These are phyloP conservation scores for Tragopan temminckii DNA, from an alignment of 2,797 vertebrate genomes.

Conservation along the genomic window DNA sequence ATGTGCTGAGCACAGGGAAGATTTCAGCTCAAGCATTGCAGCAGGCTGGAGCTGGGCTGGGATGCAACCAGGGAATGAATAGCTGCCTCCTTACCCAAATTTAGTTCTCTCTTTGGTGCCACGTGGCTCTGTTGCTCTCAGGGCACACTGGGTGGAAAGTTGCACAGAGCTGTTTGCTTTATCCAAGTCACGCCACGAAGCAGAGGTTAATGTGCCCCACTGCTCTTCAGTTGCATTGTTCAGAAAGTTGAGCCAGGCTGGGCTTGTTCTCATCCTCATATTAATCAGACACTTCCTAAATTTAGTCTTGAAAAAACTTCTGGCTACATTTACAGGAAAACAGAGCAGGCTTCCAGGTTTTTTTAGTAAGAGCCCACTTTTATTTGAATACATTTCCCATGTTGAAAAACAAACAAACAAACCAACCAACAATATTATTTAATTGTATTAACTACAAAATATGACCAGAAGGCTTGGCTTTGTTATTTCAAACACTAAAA, in stretches of 20 bases:
- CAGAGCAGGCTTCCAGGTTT: not conserved
- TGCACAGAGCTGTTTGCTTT: not conserved
- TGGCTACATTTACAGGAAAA: not conserved
- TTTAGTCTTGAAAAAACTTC: not conserved
- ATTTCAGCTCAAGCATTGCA: not conserved
- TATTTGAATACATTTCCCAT: not conserved
- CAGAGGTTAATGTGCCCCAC: not conserved
- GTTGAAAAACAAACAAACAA: not conserved
- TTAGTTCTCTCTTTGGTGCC: not conserved
- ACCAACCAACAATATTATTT: not conserved
- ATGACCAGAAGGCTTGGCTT: not conserved
- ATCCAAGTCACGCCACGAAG: not conserved
- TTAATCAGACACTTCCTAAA: not conserved
- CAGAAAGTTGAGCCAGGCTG: not conserved
- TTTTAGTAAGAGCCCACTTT: not conserved
- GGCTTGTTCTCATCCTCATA: not conserved
- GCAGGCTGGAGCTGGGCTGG: not conserved
- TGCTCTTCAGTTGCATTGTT: rapidly evolving
- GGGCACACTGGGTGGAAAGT: not conserved
- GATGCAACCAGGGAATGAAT: not conserved
- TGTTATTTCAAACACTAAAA: not conserved
- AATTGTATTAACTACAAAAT: not conserved
- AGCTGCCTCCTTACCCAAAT: not conserved
- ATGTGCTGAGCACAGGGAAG: not conserved
- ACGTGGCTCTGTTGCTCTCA: rapidly evolving